Evolutionary conservation across 2,113 vertebrate species (phyloP), one percentile per base, ranked within the genome.

Genomic region (Dissostichus mawsoni): DNA sequence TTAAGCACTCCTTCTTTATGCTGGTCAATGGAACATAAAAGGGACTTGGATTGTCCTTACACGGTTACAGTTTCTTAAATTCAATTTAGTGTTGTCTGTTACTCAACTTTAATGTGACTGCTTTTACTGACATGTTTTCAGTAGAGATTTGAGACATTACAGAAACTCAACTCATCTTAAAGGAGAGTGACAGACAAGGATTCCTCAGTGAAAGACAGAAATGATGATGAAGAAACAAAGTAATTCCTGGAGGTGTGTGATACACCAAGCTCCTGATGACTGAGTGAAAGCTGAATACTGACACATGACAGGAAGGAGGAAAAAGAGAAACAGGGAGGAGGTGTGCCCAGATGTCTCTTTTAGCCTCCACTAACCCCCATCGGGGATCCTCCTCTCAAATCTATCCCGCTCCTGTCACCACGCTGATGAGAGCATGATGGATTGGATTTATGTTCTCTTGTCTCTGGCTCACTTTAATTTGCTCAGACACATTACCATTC

Each of bases 281-380:
- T 59, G 80, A 72, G 14, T 47, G 69, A 82, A 12, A 11, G 44
- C 29, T 59, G 36, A 47, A 67, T 61, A 14, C 68, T 62, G 47
- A 66, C 47, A 72, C 33, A 23, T 77, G 68, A 77, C 74, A 83
- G 23, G 33, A 48, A 20, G 18, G 48, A 20, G 18, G 33, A 13
- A 62, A 44, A 41, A 14, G 41, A 75, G 62, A 47, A n/a, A 11
- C 3, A 50, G 57, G 47, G 62, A 74, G 33, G 47, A 52, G 36
- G 18, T 68, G 50, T 68, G 18, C 11, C 66, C 66, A 53, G 66
- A 44, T 75, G 71, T 81, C 23, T 74, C 65, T 48, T 52, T 55
- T 56, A 57, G 58, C 52, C 72, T 51, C 20, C 64, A 55, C 36
- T 62, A 59, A 47, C 11, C 20, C 64, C 56, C 41, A 67, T 67